Percentiles rank a stretch among this genome's conserved stretches.
Conservation (phyloP, 2,113 vertebrate genomes). For the Oenanthe oenanthe region DNA sequence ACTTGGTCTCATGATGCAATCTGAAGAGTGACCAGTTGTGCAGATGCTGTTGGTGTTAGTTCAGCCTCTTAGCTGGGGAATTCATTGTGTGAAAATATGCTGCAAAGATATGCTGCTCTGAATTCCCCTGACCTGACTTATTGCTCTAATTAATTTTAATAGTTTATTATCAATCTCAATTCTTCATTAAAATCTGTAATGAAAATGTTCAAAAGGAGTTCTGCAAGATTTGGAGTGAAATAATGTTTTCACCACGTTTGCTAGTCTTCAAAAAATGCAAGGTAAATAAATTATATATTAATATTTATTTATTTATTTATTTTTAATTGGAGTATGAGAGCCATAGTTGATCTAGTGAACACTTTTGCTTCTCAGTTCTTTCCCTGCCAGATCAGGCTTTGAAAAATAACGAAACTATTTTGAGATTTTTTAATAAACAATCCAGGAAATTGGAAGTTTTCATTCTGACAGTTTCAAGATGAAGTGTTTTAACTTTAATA, state of each 20-base stretch:
- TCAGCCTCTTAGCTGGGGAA: neutral
- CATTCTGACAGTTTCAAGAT: slow-evolving; percentile 24
- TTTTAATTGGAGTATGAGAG: neutral
- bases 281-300: neutral
- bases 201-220: neutral
- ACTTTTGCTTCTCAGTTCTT: neutral
- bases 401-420: neutral
- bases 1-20: neutral
- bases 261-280: neutral
- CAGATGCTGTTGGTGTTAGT: neutral
- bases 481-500: slow-evolving; percentile 25
- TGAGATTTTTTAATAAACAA: slow-evolving; percentile 52
- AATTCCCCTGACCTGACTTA: neutral
- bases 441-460: slow-evolving; percentile 44
- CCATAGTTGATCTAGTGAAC: neutral
- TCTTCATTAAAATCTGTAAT: neutral
- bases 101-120: neutral
- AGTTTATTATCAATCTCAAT: neutral
- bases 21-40: neutral
- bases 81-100: neutral
- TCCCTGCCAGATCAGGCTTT: neutral
- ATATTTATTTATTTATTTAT: neutral
- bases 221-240: neutral
- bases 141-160: neutral
- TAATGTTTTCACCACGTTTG: neutral